Evolutionary conservation across 2,113 vertebrate species (phyloP).

Genomic region (Nicator chloris): DNA sequence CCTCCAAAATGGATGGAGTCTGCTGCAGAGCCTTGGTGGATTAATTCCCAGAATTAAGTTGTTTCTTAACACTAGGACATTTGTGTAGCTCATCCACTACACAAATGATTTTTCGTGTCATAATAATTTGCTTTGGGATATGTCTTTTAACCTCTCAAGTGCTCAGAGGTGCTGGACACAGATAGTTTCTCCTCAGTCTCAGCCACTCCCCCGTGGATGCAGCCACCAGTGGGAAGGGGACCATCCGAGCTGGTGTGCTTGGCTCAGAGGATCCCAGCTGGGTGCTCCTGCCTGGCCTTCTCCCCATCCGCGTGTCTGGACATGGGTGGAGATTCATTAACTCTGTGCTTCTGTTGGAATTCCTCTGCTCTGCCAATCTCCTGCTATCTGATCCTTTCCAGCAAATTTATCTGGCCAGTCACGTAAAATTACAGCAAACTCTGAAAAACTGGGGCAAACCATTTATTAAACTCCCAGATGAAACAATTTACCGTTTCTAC

Average conservation of each 20-base stretch:
- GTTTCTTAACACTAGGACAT: background rate
- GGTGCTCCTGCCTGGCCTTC: constrained; percentile 4
- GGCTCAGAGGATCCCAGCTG: background rate
- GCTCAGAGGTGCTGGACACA: background rate
- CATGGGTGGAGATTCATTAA: constrained; percentile 37
- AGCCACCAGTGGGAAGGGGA: background rate
- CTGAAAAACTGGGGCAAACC: constrained; percentile 13
- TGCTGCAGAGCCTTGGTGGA: background rate
- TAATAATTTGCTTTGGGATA: background rate
- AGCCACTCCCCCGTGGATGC: rapidly evolving
- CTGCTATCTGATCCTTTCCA: constrained; percentile 47
- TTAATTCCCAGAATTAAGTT: background rate
- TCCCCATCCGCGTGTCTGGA: background rate
- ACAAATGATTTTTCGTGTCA: background rate
- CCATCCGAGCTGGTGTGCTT: rapidly evolving
- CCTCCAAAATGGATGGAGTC: rapidly evolving
- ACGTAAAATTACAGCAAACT: constrained; percentile 25
- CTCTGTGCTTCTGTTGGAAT: constrained; percentile 44
- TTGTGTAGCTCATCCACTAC: background rate
- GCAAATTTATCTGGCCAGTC: constrained; percentile 43
- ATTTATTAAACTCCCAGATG: background rate
- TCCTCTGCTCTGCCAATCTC: constrained; percentile 38
- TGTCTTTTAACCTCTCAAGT: background rate
- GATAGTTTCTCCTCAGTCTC: background rate
- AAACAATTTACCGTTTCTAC: background rate